Percentiles rank a stretch among this genome's conserved stretches.
Evolutionary conservation across 2,113 vertebrate genomes (phyloP).

Genomic region (Campylomormyrus tamandua): DNA sequence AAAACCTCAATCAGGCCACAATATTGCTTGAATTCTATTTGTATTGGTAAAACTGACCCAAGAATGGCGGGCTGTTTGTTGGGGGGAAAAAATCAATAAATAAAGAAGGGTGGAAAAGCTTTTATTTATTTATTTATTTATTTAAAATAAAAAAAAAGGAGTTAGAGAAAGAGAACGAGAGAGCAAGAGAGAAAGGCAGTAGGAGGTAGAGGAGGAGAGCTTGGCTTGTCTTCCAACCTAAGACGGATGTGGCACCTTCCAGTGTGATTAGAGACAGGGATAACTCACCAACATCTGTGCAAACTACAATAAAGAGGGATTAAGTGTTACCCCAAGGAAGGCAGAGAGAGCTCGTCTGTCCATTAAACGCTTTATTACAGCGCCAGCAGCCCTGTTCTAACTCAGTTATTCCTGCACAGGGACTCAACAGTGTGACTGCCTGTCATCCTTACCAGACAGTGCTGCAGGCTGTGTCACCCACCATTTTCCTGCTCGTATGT

Average conservation of each 20-base stretch:
- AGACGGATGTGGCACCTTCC: conserved; percentile 88
- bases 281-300: conserved; percentile 98
- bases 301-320: conserved; percentile 98
- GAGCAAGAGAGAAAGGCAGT: conserved; percentile 16
- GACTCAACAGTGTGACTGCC: conserved; percentile 77
- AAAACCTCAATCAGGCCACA: conserved; percentile 75
- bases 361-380: conserved; percentile 99
- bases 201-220: conserved; percentile 26
- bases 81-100: conserved; percentile 47
- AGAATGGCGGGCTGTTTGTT: conserved; percentile 79
- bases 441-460: conserved; percentile 83
- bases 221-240: conserved; percentile 76
- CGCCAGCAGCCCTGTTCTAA: conserved; percentile 94
- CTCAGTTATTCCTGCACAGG: conserved; percentile 87
- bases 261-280: conserved; percentile 91
- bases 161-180: neutral
- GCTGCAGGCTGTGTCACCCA: conserved; percentile 61
- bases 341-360: conserved; percentile 92
- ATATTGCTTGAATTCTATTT: conserved; percentile 90
- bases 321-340: conserved; percentile 96
- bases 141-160: conserved; percentile 34
- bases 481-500: conserved; percentile 8
- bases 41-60: conserved; percentile 85
- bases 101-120: neutral
- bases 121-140: conserved; percentile 17